Base-by-base conservation (phyloP, 2,888 invertebrate genomes). In the Lochmaea crataegi region DNA sequence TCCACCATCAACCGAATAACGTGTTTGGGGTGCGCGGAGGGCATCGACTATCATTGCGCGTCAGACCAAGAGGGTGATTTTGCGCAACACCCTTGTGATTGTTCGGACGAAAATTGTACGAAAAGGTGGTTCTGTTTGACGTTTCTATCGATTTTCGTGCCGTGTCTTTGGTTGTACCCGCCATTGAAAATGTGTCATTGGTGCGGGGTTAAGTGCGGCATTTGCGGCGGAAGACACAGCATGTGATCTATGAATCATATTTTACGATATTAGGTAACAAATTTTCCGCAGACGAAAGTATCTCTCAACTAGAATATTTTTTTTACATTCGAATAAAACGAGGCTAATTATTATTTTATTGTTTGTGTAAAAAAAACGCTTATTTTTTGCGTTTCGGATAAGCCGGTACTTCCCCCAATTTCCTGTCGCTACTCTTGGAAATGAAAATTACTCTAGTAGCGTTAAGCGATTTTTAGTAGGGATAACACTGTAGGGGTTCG, bases 141-240 rank as follows among this genome's bases (percentile, higher is more conserved):
- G 41, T 89, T 97, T 75, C 91, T 98, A 69, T 95, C 95, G 74
- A 87, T 97, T 78, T 88, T 97, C 81, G 94, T 97, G 83, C 98
- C 98, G 79, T 98, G 98, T 87, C 90, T 98, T 82, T 98, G 97
- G 91, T 94, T 96, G 88, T 98, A 98, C 89, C 92, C 94, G 82
- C 96, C 96, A 74, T 89, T 97, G 77, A 92, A 93, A 82, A 16
- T 94, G 81, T 93, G 94, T 83, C 96, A 97, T 88, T 91, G 92
- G 88, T 93, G 94, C 82, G 95, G 95, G 67, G 90, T 94, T 76
- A 90, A 91, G 68, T 95, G 96, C 83, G 93, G 93, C 74, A 85
- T 94, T 72, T 96, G 96, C 82, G 97, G 96, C 70, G 96, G 96
- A 7, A 90, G 91, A 80, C 97, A 97, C 86, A 89, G 81, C 76